A percentile compares a stretch with the other conserved stretches of the same genome.
Conservation (phyloP, 2,888 invertebrate species). For the Cryptus armator region DNA sequence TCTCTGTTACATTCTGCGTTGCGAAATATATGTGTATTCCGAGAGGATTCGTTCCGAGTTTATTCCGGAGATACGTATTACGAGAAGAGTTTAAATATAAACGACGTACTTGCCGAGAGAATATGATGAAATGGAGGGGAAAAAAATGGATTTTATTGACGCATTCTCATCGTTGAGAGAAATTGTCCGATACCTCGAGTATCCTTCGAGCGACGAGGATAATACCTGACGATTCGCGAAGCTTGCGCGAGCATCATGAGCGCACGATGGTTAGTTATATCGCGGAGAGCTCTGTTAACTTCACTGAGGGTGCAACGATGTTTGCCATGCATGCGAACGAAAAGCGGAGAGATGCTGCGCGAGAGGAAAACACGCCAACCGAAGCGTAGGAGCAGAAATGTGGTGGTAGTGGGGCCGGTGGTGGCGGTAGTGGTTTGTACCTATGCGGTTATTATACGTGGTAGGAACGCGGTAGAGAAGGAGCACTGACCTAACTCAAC, state of each 20-base stretch:
- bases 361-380: slow-evolving; percentile 46
- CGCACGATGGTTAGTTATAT: not conserved
- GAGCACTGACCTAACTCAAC: slow-evolving; percentile 73
- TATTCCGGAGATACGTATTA: not conserved
- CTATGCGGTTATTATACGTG: slow-evolving; percentile 60
- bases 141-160: not conserved
- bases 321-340: slow-evolving; percentile 45
- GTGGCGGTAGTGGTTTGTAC: slow-evolving; percentile 22
- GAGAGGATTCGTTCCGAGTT: not conserved
- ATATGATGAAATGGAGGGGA: not conserved
- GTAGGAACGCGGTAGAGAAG: slow-evolving; percentile 69
- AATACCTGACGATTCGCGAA: no score
- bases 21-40: slow-evolving; percentile 1
- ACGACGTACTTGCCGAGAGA: slow-evolving; percentile 34
- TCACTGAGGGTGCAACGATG: slow-evolving; percentile 41
- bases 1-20: no score
- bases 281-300: not conserved
- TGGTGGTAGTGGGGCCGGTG: slow-evolving; percentile 40
- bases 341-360: slow-evolving; percentile 4
- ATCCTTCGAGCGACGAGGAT: no score
- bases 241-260: not conserved
- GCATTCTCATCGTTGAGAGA: not conserved
- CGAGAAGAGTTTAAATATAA: slow-evolving; percentile 15
- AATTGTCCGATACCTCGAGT: no score
- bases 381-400: slow-evolving; percentile 63